phyloP scores from a whole-genome alignment of 2,888 invertebrate species.

The Sabatieria punctata region DNA sequence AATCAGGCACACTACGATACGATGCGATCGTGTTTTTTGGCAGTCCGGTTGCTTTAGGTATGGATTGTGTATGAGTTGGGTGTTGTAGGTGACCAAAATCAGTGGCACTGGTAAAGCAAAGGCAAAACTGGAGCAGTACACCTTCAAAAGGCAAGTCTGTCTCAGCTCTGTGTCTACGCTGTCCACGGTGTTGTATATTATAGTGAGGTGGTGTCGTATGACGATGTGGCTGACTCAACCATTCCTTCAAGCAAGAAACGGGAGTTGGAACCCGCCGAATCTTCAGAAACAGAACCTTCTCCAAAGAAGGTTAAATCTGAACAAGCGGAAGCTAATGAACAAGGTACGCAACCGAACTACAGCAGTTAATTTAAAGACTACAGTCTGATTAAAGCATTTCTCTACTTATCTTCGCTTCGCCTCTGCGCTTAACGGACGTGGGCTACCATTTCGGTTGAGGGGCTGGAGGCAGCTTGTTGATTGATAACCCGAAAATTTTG shows the following conservation, averaged over 20 bases:
- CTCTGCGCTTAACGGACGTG: no score
- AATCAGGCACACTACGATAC: no score
- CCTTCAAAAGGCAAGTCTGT: slow-evolving; percentile 48
- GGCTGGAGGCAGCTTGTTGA: no score
- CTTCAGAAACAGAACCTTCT: slow-evolving; percentile 5
- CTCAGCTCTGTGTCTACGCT: not conserved
- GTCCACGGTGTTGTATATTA: not conserved
- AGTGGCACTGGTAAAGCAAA: slow-evolving; percentile 75
- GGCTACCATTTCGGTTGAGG: no score
- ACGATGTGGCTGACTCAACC: slow-evolving; percentile 61
- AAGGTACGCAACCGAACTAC: slow-evolving; percentile 46
- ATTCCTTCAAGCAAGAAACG: slow-evolving; percentile 37
- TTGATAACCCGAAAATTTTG: no score
- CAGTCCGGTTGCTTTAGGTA: no score
- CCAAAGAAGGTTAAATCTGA: slow-evolving; percentile 3
- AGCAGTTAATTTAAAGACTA: no score
- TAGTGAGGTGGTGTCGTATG: slow-evolving; percentile 61
- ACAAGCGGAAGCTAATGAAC: slow-evolving; percentile 12
- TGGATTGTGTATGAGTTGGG: slow-evolving; percentile 30
- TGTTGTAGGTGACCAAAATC: slow-evolving; percentile 46
- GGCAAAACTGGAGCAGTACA: slow-evolving; percentile 81
- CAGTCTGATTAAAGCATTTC: no score
- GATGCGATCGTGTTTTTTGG: no score
- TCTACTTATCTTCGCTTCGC: no score
- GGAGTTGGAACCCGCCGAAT: slow-evolving; percentile 6